Percentiles rank a stretch among this genome's conserved stretches.
phyloP scores from a whole-genome alignment of 23 tunicate species.

The Halocynthia aurantium region DNA sequence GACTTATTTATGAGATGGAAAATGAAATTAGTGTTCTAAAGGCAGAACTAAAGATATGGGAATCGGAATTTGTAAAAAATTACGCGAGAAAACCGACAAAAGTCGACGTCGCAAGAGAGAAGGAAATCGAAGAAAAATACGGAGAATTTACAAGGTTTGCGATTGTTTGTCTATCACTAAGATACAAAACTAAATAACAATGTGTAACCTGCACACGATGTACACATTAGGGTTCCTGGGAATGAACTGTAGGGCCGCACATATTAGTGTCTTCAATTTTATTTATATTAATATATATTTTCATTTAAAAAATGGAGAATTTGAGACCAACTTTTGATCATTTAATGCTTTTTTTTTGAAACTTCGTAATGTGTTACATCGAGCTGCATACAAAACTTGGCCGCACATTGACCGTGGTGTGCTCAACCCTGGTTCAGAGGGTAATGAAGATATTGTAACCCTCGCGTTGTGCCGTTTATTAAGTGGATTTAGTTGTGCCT shows the following conservation, averaged over 20 bases:
- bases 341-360: neutral
- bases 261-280: too few species aligned
- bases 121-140: constrained; percentile 27
- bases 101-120: constrained; percentile 28
- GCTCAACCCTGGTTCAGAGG: too few species aligned
- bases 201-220: too few species aligned
- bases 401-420: too few species aligned
- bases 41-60: constrained; percentile 53
- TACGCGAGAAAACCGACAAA: constrained; percentile 50
- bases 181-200: too few species aligned
- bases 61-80: constrained; percentile 37
- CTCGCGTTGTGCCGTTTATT: too few species aligned
- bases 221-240: too few species aligned
- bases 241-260: too few species aligned
- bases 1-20: neutral
- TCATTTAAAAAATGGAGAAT: neutral
- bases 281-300: neutral
- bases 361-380: neutral
- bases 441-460: too few species aligned
- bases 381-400: too few species aligned
- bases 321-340: neutral
- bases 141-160: constrained; percentile 38
- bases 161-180: neutral
- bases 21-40: constrained; percentile 30
- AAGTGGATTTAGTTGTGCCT: too few species aligned